A percentile compares a stretch with the other conserved stretches of the same genome.
Evolutionary conservation across 2,888 invertebrate genomes (phyloP).

Genomic region (Drosophila kokeensis): DNA sequence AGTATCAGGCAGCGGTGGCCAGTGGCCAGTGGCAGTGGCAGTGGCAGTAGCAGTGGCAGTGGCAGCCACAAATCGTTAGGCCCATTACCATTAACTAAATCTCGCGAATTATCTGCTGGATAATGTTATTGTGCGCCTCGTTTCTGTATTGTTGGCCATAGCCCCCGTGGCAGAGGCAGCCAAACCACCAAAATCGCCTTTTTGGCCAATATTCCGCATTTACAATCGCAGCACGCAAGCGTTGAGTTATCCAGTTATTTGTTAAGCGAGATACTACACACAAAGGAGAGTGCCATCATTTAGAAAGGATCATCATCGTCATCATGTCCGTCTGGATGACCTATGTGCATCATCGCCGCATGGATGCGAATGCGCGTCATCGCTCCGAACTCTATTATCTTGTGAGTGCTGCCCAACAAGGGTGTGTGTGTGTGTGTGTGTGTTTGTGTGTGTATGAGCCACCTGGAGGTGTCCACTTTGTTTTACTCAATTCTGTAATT

Average conservation of each 20-base stretch:
- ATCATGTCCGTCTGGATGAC: slow-evolving; percentile 88
- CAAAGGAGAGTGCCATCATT: background rate
- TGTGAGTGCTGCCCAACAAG: slow-evolving; percentile 81
- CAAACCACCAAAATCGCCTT: background rate
- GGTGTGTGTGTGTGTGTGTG: background rate
- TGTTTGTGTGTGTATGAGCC: background rate
- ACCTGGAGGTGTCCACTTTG: background rate
- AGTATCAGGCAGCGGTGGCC: slow-evolving; percentile 3
- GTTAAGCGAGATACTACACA: background rate
- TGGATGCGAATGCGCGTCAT: slow-evolving; percentile 76
- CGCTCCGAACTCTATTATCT: slow-evolving; percentile 84
- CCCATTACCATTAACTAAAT: slow-evolving; percentile 59
- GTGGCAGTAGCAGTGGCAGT: slow-evolving; percentile 24
- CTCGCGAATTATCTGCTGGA: slow-evolving; percentile 36
- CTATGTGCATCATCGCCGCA: slow-evolving; percentile 85
- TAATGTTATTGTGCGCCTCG: slow-evolving; percentile 48
- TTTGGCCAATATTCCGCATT: slow-evolving; percentile 32
- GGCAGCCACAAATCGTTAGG: slow-evolving; percentile 51
- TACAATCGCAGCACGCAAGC: slow-evolving; percentile 17
- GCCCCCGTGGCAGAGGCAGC: slow-evolving; percentile 4
- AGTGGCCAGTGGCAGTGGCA: slow-evolving; percentile 26
- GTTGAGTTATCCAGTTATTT: background rate
- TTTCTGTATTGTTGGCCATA: slow-evolving; percentile 22
- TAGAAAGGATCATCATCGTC: slow-evolving; percentile 30
- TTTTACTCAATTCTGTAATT: background rate